Evolutionary conservation across 1,140 invertebrate genomes (phyloP), one percentile per base, ranked within the genome.

Genomic region (Drosophila littoralis): DNA sequence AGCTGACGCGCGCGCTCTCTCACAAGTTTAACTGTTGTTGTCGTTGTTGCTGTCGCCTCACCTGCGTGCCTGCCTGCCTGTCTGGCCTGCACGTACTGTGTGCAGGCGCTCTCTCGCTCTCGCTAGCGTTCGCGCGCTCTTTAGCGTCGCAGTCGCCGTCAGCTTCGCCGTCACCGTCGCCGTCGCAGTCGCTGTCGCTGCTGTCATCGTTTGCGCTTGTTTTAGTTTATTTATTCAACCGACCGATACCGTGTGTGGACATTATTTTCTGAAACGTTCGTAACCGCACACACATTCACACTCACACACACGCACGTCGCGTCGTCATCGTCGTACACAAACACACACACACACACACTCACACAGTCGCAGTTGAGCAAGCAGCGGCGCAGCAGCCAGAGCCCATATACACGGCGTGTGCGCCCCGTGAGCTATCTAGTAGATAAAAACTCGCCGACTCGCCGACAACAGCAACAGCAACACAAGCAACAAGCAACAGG

Each of bases 201-300:
- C 36, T 60, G 50, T 48, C 35, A 40, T 48, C 54, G 70, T 40
- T 51, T 66, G 61, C 67, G 64, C 64, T 73, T 69, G 52, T 71
- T 78, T 81, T 79, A 76, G 81, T 88, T 88, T 90, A 90, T 90
- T 88, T 90, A 90, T 90, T 84, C 86, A 83, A 75, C 38, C 81
- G 86, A 84, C 78, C 79, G 86, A 90, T 88, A 72, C 79, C 81
- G 83, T 81, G 79, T 82, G 81, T 88, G 86, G 86, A 90, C 86
- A 90, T 88, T 90, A 84, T 90, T 90, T 90, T 88, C 74, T 83
- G 76, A 88, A 90, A 81, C 86, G 86, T 84, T 84, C 81, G 83
- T 79, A 77, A 70, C 68, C 69, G 65, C 77, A 79, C 60, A 63
- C 15, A 46, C 15, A 33, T 12, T 46, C 55, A 50, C 43, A 55